A percentile compares a stretch with the other conserved stretches of the same genome.
phyloP scores from a whole-genome alignment of 2,797 vertebrate genomes.

The Triplophysa yarkandensis region DNA sequence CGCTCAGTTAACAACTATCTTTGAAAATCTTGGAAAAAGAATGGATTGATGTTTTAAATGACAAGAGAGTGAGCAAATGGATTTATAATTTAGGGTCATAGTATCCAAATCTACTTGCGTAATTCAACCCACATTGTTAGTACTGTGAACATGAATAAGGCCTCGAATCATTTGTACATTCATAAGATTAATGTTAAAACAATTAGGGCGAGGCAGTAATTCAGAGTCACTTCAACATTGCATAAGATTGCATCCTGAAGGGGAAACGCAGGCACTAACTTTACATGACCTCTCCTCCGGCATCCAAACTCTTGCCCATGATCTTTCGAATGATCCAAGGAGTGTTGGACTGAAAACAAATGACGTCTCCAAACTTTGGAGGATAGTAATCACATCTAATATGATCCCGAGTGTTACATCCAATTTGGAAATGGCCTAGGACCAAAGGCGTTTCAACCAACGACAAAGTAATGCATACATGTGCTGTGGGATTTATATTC shows the following conservation, averaged over 20 bases:
- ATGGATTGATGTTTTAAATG: no score
- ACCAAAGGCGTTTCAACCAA: constrained; percentile 7
- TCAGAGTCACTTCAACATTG: background rate
- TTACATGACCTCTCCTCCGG: background rate
- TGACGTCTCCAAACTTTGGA: constrained; percentile 4
- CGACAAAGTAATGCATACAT: background rate
- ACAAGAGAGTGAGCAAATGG: no score
- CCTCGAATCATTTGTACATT: background rate
- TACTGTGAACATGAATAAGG: background rate
- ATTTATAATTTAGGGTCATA: background rate
- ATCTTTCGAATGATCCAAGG: background rate
- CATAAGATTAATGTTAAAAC: background rate
- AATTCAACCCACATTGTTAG: background rate
- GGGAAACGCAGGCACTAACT: constrained; percentile 6
- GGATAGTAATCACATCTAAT: background rate
- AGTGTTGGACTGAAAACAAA: background rate
- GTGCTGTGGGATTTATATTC: constrained; percentile 15
- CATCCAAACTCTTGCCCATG: constrained; percentile 10
- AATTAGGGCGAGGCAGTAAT: background rate
- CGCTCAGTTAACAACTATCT: no score
- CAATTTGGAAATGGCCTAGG: constrained; percentile 14
- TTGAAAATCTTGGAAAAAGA: no score
- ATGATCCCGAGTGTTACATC: background rate
- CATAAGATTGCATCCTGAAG: constrained; percentile 36
- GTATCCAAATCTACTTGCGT: background rate